phyloP scores from a whole-genome alignment of 2,113 vertebrate genomes.

The Tonatia bakeri region DNA sequence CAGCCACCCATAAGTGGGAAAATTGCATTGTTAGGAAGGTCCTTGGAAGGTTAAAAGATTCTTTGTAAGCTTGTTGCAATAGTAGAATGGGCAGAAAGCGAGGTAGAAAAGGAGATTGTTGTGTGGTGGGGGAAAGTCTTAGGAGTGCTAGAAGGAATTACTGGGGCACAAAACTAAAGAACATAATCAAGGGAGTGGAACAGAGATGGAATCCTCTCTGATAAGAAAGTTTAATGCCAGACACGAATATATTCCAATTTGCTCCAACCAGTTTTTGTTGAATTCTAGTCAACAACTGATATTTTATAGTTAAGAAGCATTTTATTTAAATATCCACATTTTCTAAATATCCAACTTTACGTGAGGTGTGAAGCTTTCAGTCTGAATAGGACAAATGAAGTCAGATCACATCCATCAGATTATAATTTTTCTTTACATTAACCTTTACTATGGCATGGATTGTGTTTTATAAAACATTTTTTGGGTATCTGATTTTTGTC shows the following conservation, averaged over 20 bases:
- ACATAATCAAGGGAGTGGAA: neutral
- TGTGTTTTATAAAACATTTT: neutral
- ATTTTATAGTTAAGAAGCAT: neutral
- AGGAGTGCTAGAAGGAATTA: neutral
- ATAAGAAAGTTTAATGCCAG: neutral
- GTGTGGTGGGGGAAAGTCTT: neutral
- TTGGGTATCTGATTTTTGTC: neutral
- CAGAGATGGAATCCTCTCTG: neutral
- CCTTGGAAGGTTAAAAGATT: neutral
- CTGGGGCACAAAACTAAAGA: neutral
- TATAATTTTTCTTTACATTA: slow-evolving; percentile 1
- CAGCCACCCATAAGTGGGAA: neutral
- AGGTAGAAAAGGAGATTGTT: neutral
- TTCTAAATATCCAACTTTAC: neutral
- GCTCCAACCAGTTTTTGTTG: neutral
- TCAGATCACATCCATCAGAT: neutral
- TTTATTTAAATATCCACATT: neutral
- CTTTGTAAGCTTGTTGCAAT: neutral
- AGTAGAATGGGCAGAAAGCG: neutral
- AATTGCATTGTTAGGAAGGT: neutral
- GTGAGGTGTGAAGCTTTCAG: neutral
- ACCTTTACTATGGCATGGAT: neutral
- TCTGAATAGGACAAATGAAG: neutral
- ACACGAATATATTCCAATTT: neutral
- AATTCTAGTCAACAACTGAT: neutral